Conservation (phyloP, 2,888 invertebrate species). For the Pseudeuparius sepicola region DNA sequence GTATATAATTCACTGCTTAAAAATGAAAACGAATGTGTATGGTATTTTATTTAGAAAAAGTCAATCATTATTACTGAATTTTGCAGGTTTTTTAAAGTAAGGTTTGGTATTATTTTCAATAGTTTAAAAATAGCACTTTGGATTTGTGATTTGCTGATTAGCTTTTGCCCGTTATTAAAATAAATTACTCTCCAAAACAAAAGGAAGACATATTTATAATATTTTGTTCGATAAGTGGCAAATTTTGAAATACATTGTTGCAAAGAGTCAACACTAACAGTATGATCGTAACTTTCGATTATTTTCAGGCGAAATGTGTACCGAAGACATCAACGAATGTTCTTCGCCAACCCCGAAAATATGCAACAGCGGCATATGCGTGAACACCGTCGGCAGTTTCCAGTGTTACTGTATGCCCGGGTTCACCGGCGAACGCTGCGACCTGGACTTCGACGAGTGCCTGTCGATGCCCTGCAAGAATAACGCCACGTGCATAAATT, state of each 20-base stretch:
- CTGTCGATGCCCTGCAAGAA: constrained; percentile 76
- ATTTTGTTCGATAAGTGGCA: not conserved
- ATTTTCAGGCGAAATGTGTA: constrained; percentile 41
- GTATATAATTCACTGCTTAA: no score
- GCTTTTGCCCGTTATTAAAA: no score
- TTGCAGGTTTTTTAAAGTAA: no score
- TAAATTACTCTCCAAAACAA: no score
- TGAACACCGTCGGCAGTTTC: constrained; percentile 66
- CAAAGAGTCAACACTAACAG: not conserved
- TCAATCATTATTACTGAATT: no score
- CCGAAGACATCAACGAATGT: constrained; percentile 69
- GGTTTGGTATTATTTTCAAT: no score
- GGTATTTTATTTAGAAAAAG: no score
- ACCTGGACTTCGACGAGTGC: constrained; percentile 81
- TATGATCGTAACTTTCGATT: not conserved
- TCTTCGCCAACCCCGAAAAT: constrained; percentile 45
- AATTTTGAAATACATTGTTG: no score
- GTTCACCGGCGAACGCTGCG: constrained; percentile 74
- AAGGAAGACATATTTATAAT: not conserved
- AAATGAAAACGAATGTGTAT: no score
- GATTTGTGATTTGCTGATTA: no score
- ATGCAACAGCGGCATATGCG: constrained; percentile 75
- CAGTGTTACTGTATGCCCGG: constrained; percentile 84
- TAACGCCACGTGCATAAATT: constrained; percentile 71
- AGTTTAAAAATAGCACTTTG: no score